Percentiles rank a stretch among this genome's conserved stretches.
These are phyloP conservation scores for Psammodynastes pulverulentus DNA, from an alignment of 2,113 vertebrate genomes.

Conservation along the genomic window DNA sequence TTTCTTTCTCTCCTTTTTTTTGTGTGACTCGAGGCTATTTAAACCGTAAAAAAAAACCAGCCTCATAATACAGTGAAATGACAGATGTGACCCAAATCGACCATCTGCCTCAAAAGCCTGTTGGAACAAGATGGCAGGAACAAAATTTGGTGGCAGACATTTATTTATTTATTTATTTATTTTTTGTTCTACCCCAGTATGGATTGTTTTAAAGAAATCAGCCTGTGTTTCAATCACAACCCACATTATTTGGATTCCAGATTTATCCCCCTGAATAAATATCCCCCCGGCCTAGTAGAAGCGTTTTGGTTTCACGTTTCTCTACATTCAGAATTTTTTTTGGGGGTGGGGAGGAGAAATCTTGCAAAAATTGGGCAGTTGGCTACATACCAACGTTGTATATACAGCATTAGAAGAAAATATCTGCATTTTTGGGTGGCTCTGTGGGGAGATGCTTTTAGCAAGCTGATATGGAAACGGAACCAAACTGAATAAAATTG, in stretches of 20 bases:
- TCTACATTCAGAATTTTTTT: neutral
- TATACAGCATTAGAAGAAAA: neutral
- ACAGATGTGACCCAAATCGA: neutral
- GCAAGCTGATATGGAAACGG: neutral
- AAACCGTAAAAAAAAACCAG: neutral
- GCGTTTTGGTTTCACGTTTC: neutral
- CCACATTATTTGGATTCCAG: neutral
- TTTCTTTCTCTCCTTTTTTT: neutral
- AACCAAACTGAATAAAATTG: neutral
- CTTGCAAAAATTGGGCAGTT: neutral
- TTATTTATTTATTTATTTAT: too few species aligned
- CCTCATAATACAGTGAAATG: neutral
- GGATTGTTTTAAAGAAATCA: neutral
- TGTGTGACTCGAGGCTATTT: neutral
- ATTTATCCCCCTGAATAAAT: neutral
- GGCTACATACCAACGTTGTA: neutral
- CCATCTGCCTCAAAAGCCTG: neutral
- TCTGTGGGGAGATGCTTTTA: neutral
- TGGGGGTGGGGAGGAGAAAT: too few species aligned
- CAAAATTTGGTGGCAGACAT: neutral
- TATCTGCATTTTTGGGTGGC: neutral
- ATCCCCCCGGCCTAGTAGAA: neutral
- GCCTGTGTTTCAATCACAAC: neutral
- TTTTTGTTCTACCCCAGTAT: neutral
- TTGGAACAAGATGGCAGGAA: neutral